phyloP scores from a whole-genome alignment of 2,113 vertebrate species.

The Corapipo altera region DNA sequence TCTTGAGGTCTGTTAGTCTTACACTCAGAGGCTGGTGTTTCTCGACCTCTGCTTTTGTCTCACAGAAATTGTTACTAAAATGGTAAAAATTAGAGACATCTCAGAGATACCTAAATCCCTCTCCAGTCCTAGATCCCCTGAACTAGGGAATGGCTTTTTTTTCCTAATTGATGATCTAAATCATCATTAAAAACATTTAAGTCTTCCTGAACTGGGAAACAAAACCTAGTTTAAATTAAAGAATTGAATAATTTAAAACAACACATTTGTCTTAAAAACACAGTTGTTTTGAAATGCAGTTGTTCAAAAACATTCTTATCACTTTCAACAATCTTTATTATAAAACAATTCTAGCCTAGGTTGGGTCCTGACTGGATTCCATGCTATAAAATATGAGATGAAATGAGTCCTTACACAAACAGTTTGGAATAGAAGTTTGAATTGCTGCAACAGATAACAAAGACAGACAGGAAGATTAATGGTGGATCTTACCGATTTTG shows the following conservation, averaged over 20 bases:
- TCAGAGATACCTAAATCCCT: neutral
- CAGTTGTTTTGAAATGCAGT: no score
- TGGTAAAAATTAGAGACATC: neutral
- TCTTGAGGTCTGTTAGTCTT: neutral
- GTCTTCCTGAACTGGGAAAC: neutral
- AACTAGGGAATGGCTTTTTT: neutral
- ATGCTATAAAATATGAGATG: neutral
- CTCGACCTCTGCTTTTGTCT: neutral
- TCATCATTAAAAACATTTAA: neutral
- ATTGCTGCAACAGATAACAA: neutral
- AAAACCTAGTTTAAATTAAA: neutral
- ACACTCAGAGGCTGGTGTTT: neutral
- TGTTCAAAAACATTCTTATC: neutral
- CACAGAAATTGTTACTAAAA: neutral
- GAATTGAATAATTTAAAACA: neutral
- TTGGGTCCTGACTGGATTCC: neutral
- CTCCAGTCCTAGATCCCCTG: neutral
- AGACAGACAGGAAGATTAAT: neutral
- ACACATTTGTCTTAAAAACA: neutral
- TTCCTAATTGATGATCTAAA: neutral
- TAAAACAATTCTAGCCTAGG: neutral
- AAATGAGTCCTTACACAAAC: neutral
- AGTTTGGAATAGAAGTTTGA: neutral
- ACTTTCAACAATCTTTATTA: neutral
- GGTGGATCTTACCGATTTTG: neutral